Percentiles rank a stretch among this genome's conserved stretches.
These are phyloP conservation scores for Microcebus griseorufus DNA, from an alignment of 2,113 vertebrate species.

Conservation along the genomic window DNA sequence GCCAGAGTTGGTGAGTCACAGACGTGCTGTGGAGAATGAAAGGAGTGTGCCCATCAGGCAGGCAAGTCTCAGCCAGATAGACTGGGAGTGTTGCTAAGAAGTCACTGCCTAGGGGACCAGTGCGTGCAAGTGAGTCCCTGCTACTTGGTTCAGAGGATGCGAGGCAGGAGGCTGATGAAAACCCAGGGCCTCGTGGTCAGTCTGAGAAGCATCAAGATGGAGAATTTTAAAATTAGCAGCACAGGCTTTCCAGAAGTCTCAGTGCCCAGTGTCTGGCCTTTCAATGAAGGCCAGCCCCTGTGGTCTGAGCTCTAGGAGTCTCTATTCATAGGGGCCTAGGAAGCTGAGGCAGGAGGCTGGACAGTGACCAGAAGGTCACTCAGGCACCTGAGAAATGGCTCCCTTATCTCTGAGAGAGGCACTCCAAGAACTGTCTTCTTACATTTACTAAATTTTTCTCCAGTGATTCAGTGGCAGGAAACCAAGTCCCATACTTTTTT, in stretches of 20 bases:
- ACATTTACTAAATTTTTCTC: background rate
- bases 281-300: background rate
- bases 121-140: background rate
- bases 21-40: no score
- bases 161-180: background rate
- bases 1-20: background rate
- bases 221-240: background rate
- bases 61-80: background rate
- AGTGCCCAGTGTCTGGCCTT: background rate
- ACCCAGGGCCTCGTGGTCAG: background rate
- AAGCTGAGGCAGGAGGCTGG: background rate
- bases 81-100: background rate
- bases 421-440: background rate
- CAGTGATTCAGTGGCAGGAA: background rate
- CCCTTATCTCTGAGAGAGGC: background rate
- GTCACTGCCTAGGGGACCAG: background rate
- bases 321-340: accelerated
- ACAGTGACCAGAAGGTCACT: background rate
- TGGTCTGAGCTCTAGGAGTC: background rate
- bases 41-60: background rate
- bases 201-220: background rate
- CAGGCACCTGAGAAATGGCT: background rate
- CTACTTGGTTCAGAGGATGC: background rate
- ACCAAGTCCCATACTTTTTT: background rate
- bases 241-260: background rate